Evolutionary conservation across 2,113 vertebrate genomes (phyloP).

Genomic region (Pelecanoides urinatrix): DNA sequence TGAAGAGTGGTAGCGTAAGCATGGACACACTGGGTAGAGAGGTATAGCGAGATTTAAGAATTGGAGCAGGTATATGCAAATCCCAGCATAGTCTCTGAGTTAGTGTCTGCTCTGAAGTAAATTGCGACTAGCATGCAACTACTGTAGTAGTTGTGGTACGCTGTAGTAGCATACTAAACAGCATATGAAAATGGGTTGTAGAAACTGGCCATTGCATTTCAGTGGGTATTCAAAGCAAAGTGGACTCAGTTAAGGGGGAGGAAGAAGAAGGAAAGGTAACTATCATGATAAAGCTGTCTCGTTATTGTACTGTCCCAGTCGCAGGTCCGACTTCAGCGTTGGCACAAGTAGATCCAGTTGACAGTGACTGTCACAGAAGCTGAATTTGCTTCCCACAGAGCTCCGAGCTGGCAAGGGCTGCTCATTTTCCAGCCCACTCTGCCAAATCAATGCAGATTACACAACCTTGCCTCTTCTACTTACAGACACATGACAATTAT

Average conservation of each 20-base stretch:
- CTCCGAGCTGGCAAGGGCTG: constrained; percentile 24
- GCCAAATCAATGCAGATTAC: constrained; percentile 60
- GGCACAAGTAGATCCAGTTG: background rate
- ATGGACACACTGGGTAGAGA: background rate
- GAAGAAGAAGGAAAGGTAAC: background rate
- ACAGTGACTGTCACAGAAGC: constrained; percentile 13
- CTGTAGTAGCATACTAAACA: too few relatives aligned
- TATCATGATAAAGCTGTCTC: background rate
- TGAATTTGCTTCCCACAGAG: constrained; percentile 46
- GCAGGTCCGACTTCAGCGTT: background rate
- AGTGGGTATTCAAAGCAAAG: background rate
- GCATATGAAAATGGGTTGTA: background rate
- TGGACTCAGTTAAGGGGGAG: background rate
- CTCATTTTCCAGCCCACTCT: constrained; percentile 49
- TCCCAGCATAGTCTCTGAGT: background rate
- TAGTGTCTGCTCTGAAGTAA: background rate
- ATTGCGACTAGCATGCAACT: background rate
- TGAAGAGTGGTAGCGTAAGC: background rate
- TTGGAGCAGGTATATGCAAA: background rate
- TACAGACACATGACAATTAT: constrained; percentile 3
- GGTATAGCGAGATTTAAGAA: background rate
- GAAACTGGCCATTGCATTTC: background rate
- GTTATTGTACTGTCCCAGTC: background rate
- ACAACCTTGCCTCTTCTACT: constrained; percentile 41
- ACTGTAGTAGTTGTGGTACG: too few relatives aligned